Evolutionary conservation across 2,113 vertebrate species (phyloP).

Genomic region (Falcunculus frontatus): DNA sequence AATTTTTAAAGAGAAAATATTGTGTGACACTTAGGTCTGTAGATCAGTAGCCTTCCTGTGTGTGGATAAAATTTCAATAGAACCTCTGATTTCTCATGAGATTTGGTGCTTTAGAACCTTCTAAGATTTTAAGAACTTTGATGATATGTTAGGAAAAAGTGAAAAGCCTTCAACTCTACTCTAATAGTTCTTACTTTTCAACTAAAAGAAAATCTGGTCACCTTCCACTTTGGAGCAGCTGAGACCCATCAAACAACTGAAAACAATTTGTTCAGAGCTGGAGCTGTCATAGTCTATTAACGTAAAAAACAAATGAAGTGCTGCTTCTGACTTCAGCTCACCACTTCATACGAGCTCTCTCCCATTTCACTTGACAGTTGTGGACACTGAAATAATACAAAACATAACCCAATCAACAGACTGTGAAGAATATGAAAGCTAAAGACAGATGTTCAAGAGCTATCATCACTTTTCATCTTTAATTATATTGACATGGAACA

Average conservation of each 20-base stretch:
- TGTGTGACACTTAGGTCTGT: not conserved
- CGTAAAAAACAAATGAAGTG: constrained; percentile 62
- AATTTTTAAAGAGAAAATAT: not conserved
- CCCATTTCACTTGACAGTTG: constrained; percentile 77
- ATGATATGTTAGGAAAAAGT: not conserved
- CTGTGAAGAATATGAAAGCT: constrained; percentile 76
- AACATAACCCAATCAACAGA: constrained; percentile 77
- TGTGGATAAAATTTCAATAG: not conserved
- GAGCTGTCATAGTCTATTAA: constrained; percentile 76
- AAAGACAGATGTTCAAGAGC: constrained; percentile 78
- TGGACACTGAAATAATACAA: constrained; percentile 78
- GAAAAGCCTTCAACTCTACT: constrained; percentile 3
- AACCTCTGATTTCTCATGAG: not conserved
- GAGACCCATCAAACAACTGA: constrained; percentile 72
- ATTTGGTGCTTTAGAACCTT: not conserved
- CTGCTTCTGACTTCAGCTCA: constrained; percentile 42
- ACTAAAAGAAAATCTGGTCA: constrained; percentile 55
- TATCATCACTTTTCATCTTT: constrained; percentile 73
- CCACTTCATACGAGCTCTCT: constrained; percentile 33
- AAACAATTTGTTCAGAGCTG: constrained; percentile 76
- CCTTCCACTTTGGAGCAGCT: constrained; percentile 70
- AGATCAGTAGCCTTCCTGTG: not conserved
- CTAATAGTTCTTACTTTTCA: constrained; percentile 47
- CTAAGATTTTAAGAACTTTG: not conserved
- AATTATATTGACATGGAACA: constrained; percentile 70